These are phyloP conservation scores for Channa argus DNA, from an alignment of 2,113 vertebrate genomes.

Conservation along the genomic window DNA sequence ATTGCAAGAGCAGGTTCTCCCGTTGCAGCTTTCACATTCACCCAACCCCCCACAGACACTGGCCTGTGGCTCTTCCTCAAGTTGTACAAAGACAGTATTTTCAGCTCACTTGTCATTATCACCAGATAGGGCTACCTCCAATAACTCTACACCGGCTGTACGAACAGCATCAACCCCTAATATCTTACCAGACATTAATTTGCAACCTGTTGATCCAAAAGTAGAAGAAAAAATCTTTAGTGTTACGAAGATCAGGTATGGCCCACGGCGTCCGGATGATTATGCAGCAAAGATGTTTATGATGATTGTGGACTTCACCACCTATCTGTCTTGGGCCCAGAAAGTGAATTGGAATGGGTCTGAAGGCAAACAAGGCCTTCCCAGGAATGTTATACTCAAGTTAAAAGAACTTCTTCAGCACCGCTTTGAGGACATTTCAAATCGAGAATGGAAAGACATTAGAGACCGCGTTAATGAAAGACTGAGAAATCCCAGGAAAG, in stretches of 20 bases:
- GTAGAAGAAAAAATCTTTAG: neutral
- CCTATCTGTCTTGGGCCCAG: neutral
- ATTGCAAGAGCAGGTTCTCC: neutral
- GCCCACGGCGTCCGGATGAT: neutral
- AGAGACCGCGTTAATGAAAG: neutral
- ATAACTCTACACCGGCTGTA: neutral
- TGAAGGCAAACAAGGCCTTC: neutral
- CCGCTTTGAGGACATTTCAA: neutral
- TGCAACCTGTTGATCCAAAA: neutral
- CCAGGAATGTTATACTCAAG: neutral
- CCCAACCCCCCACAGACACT: neutral
- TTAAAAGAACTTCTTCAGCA: constrained; percentile 3
- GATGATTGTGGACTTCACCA: neutral
- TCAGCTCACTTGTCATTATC: neutral
- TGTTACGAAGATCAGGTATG: neutral
- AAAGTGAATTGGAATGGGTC: neutral
- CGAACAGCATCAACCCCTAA: neutral
- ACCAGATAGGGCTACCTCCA: neutral
- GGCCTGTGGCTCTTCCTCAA: neutral
- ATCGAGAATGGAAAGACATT: neutral
- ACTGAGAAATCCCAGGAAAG: neutral
- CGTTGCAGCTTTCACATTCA: neutral
- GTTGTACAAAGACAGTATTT: neutral
- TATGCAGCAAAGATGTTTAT: neutral
- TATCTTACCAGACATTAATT: neutral